Percentiles rank a stretch among this genome's conserved stretches.
phyloP scores from a whole-genome alignment of 2,797 vertebrate species.

The Decapterus maruadsi region DNA sequence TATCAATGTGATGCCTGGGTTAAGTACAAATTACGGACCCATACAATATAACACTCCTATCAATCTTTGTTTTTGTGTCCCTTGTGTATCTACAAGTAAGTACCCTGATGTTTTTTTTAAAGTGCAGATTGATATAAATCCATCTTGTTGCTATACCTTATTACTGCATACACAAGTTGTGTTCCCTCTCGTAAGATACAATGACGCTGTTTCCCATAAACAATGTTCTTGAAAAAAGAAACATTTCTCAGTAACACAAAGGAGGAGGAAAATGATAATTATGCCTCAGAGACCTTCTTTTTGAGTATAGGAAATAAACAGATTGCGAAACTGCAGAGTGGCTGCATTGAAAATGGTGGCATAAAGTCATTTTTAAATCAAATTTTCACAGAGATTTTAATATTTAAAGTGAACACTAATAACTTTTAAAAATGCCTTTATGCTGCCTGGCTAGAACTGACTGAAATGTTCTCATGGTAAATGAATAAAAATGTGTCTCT shows the following conservation, averaged over 20 bases:
- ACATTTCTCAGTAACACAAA: neutral
- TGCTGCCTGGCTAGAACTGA: constrained; percentile 2
- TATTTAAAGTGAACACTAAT: constrained; percentile 9
- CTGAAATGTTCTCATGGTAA: constrained; percentile 7
- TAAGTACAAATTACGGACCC: neutral
- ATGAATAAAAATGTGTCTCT: neutral
- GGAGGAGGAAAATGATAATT: neutral
- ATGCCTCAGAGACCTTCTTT: constrained; percentile 10
- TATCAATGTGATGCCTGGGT: neutral
- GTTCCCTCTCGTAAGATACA: too few species aligned
- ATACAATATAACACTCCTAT: neutral
- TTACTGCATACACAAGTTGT: neutral
- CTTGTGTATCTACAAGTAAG: neutral
- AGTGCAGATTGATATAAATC: neutral
- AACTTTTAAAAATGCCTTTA: neutral
- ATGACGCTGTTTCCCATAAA: neutral
- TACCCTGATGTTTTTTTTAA: neutral
- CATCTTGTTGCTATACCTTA: neutral
- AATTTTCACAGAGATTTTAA: constrained; percentile 10
- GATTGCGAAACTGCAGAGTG: neutral
- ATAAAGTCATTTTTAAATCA: neutral
- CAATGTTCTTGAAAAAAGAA: neutral
- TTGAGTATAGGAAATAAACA: constrained; percentile 5
- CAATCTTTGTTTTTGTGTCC: neutral
- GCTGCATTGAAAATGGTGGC: neutral